Conservation (phyloP, 2,888 invertebrate genomes). For the Trachelus troglodyta region DNA sequence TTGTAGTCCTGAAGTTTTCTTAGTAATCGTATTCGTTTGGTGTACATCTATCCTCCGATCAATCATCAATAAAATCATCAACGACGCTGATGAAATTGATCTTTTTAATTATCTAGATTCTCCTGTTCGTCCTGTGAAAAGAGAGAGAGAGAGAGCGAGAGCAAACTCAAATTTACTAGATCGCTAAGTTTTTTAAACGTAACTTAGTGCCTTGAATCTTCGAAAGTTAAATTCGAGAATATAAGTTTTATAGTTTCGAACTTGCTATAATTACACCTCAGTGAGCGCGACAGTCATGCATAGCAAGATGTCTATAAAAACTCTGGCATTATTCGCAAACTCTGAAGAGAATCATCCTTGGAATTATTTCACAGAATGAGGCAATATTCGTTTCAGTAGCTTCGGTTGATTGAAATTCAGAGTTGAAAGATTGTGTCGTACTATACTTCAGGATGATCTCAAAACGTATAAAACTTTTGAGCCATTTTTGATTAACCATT, state of each 20-base stretch:
- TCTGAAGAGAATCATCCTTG: not conserved
- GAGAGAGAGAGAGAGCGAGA: not conserved
- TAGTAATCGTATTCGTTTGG: not conserved
- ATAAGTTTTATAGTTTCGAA: conserved; percentile 58
- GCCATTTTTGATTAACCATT: not conserved
- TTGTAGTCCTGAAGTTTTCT: not conserved
- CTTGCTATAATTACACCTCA: conserved; percentile 57
- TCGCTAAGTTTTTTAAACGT: conserved; percentile 33
- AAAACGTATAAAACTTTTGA: not conserved
- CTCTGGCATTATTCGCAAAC: not conserved
- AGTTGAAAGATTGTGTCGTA: too few species aligned
- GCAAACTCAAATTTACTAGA: conserved; percentile 13
- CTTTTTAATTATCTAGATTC: not conserved
- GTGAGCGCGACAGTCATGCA: conserved; percentile 50
- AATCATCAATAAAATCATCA: not conserved
- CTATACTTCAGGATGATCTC: not conserved
- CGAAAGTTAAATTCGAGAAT: conserved; percentile 37
- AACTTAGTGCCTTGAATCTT: conserved; percentile 27
- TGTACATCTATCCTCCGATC: not conserved
- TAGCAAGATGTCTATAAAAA: conserved; percentile 11
- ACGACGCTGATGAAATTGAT: not conserved
- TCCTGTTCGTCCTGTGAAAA: not conserved
- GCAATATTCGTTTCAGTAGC: not conserved
- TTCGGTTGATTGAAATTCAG: not conserved
- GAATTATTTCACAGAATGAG: not conserved